Base-by-base conservation (phyloP, 1,140 invertebrate genomes). In the Drosophila lacertosa region DNA sequence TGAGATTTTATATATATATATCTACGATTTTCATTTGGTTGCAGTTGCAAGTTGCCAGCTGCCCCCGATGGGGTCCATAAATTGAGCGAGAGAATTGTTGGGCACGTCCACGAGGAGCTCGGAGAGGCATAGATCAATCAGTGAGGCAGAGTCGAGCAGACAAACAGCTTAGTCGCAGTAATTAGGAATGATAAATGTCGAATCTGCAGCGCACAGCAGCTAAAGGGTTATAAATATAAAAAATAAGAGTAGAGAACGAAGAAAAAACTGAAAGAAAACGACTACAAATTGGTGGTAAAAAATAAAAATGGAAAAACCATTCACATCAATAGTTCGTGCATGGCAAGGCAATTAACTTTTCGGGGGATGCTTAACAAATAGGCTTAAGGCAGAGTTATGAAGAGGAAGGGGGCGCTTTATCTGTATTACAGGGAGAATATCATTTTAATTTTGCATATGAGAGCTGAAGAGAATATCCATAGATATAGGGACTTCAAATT, bases 131-230 rank as follows among this genome's bases (percentile, higher is more conserved):
- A 70, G 80, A 84, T 84, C 80, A 84, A 84, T 84, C 80, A 79
- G 74, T 53, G 71, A 22, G 33, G 42, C 54, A 9, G 26, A 29
- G 7, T 29, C 26, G 26, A 53, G 29, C 42, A 75, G 71, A 58
- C 72, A 75, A 54, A 75, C 66, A 78, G 83, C 83, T 88, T 82
- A 89, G 77, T 72, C 59, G 45, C 63, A 72, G 78, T 82, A 88
- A 88, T 88, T 88, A 82, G 60, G 64, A 82, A 88, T 88, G 82
- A 88, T 75, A 82, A 78, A 83, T 83, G 79, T 55, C 29, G 22
- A 72, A 66, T 48, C 53, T 42, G 9, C 47, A 73, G 45, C 32
- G 37, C 40, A 75, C 35, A 64, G 65, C 39, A 54, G 63, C 45
- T 39, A 45, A 64, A 81, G 77, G 73, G 67, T 66, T 86, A 81